Conservation (phyloP, 2,888 invertebrate species). For the Nephrocerus scutellatus region DNA sequence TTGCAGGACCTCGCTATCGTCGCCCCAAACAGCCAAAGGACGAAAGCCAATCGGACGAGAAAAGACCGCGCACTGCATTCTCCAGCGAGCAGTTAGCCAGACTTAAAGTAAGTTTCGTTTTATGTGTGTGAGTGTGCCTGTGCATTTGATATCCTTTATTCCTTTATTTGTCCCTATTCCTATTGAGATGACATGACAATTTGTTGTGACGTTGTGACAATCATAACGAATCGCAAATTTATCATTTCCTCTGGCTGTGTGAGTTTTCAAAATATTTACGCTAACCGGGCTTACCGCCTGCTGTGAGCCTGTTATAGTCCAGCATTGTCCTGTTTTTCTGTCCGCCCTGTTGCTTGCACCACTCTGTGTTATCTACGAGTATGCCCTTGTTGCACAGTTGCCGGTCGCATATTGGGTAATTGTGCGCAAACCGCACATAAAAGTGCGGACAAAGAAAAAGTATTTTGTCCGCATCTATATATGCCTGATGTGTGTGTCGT, state of each 20-base stretch:
- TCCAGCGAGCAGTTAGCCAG: conserved; percentile 86
- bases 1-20: conserved; percentile 46
- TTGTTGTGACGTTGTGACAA: conserved; percentile 20
- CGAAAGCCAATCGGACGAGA: conserved; percentile 61
- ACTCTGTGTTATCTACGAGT: conserved; percentile 22
- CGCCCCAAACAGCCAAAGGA: conserved; percentile 49
- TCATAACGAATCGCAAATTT: conserved; percentile 28
- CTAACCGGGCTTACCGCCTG: conserved; percentile 26
- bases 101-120: conserved; percentile 58
- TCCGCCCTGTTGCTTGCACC: background rate
- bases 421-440: conserved; percentile 15
- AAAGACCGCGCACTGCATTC: conserved; percentile 92
- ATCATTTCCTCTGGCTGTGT: conserved; percentile 17
- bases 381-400: background rate
- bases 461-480: no score
- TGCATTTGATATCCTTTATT: background rate
- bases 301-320: conserved; percentile 19
- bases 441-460: no score
- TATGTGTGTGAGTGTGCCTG: background rate
- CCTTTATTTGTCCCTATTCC: background rate
- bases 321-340: conserved; percentile 1
- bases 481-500: conserved; percentile 5
- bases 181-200: background rate
- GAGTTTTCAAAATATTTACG: conserved; percentile 36
- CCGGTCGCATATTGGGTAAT: conserved; percentile 7